Evolutionary conservation across 2,113 vertebrate species (phyloP), one percentile per base, ranked within the genome.

Genomic region (Platichthys flesus): DNA sequence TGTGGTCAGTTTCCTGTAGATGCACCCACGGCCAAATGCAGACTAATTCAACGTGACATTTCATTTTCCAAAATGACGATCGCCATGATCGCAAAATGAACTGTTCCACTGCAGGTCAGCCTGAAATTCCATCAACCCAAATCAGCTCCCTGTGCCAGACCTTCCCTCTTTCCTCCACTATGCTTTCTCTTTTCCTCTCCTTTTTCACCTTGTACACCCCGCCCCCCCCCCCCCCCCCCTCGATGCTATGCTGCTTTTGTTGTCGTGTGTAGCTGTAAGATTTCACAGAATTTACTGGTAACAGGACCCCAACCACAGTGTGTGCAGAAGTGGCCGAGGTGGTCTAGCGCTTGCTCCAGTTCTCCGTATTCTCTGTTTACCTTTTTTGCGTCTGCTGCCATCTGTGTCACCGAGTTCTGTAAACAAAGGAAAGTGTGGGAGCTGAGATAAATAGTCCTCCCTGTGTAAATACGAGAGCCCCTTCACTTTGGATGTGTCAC

Each of bases 201-300:
- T 55, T 47, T 16, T n/a, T 3, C 0, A 1, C 9, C 26, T 1
- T 55, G 45, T 31, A 9, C 21, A 14, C 28, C 28, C 28, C 5
- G n/a, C n/a, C n/a, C n/a, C 5, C 31, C 31, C 31, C 6, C 31
- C 5, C 31, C 1, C 31, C 5, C 31, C 6, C 6, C 16, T 47
- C 42, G 54, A 24, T 49, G 42, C 47, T 66, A 35, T 47, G 23
- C 68, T 64, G 51, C 10, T 61, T 60, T 64, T 85, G 67, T 78
- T 86, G 65, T 67, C 10, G 57, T 62, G 23, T 80, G 65, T 8
- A 71, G 31, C 47, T 37, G 52, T 71, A 26, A 35, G 66, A 81
- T 78, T 77, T 78, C 57, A 56, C 57, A 68, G 37, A 37, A 75
- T 60, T 72, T 51, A 24, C 76, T 67, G 73, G 40, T 61, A 79